Evolutionary conservation across 2,113 vertebrate species (phyloP).

Genomic region (Myrmecophaga tridactyla): DNA sequence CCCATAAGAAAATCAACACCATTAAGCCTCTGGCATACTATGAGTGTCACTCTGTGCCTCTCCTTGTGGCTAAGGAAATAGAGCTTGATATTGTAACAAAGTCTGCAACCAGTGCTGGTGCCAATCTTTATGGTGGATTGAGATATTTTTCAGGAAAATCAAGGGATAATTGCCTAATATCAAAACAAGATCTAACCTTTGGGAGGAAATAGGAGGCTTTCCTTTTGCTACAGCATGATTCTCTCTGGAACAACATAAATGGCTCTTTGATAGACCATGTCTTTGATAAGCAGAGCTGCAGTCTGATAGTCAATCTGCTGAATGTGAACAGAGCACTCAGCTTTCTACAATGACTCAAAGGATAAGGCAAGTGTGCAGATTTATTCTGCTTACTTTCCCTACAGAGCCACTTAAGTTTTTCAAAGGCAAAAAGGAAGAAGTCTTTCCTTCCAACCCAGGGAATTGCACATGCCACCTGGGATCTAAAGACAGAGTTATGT

Average conservation of each 20-base stretch:
- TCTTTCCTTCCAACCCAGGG: slow-evolving; percentile 42
- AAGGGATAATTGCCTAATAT: slow-evolving; percentile 64
- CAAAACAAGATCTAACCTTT: slow-evolving; percentile 53
- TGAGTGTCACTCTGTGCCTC: not conserved
- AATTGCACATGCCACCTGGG: slow-evolving; percentile 56
- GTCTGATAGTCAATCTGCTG: slow-evolving; percentile 62
- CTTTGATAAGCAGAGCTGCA: slow-evolving; percentile 59
- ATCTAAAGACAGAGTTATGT: slow-evolving; percentile 61
- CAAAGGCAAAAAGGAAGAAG: slow-evolving; percentile 66
- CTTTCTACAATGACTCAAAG: slow-evolving; percentile 59
- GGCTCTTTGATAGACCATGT: slow-evolving; percentile 56
- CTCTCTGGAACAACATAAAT: slow-evolving; percentile 59
- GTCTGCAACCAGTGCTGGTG: slow-evolving; percentile 21
- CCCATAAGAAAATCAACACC: slow-evolving; percentile 44
- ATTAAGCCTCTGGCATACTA: slow-evolving; percentile 39
- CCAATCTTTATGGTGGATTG: slow-evolving; percentile 44
- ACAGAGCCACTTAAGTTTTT: slow-evolving; percentile 57
- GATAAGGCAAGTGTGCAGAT: slow-evolving; percentile 58
- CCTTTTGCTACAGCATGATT: slow-evolving; percentile 53
- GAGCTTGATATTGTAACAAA: slow-evolving; percentile 23
- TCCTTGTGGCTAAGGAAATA: slow-evolving; percentile 46
- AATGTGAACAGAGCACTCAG: slow-evolving; percentile 42
- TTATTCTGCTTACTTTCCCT: slow-evolving; percentile 62
- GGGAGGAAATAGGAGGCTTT: slow-evolving; percentile 24
- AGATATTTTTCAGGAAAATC: slow-evolving; percentile 66